Evolutionary conservation across 2,113 vertebrate species (phyloP).

Genomic region (Oxygymnocypris stewartii): DNA sequence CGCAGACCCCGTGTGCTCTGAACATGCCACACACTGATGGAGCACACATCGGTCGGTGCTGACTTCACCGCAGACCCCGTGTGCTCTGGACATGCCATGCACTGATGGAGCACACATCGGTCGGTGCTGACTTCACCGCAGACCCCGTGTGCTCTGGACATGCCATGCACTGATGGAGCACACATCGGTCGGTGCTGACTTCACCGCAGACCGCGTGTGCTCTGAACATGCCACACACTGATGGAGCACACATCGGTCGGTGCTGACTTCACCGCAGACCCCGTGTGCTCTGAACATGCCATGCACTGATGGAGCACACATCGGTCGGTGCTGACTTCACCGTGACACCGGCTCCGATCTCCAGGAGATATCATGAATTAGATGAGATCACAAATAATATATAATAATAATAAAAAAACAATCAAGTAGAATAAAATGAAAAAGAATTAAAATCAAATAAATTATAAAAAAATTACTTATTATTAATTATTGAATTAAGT

Average conservation of each 20-base stretch:
- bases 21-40: slow-evolving; percentile 45
- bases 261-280: too few species aligned
- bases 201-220: slow-evolving; percentile 49
- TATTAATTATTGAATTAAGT: too few species aligned
- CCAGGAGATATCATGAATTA: background rate
- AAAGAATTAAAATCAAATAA: too few species aligned
- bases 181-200: slow-evolving; percentile 25
- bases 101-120: slow-evolving; percentile 43
- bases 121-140: slow-evolving; percentile 36
- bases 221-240: slow-evolving; percentile 44
- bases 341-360: background rate
- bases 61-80: slow-evolving; percentile 50
- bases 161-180: slow-evolving; percentile 43
- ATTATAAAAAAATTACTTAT: too few species aligned
- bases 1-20: slow-evolving; percentile 49
- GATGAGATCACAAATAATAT: too few species aligned
- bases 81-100: slow-evolving; percentile 43
- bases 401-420: too few species aligned
- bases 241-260: slow-evolving; percentile 38
- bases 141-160: slow-evolving; percentile 45
- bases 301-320: slow-evolving; percentile 44
- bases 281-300: slow-evolving; percentile 42
- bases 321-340: slow-evolving; percentile 27
- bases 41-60: slow-evolving; percentile 24
- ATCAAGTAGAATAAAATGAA: too few species aligned